Evolutionary conservation across 1,140 invertebrate species (phyloP).

Genomic region (Odontomachus brunneus): DNA sequence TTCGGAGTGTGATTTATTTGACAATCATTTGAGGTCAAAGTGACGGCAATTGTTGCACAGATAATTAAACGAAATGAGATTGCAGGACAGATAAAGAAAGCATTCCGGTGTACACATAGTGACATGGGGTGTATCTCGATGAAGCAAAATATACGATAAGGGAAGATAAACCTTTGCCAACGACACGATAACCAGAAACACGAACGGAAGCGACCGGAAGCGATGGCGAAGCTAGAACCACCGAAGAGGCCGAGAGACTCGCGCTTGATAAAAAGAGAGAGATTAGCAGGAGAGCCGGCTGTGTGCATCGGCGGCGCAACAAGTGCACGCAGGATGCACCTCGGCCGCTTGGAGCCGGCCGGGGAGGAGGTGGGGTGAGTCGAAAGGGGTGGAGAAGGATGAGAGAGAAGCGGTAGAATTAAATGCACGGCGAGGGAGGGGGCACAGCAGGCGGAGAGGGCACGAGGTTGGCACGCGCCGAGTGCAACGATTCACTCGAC

Average conservation of each 20-base stretch:
- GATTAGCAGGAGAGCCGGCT: conserved; percentile 58
- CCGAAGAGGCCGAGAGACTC: neutral
- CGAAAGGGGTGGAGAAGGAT: conserved; percentile 67
- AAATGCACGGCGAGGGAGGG: conserved; percentile 74
- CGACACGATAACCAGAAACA: neutral
- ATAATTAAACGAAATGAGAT: too few species aligned
- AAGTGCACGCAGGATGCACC: conserved; percentile 75
- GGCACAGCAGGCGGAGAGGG: conserved; percentile 66
- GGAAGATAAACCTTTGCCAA: neutral
- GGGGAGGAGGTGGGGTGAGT: conserved; percentile 37
- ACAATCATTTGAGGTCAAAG: too few species aligned
- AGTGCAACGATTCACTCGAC: conserved; percentile 78
- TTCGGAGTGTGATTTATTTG: too few species aligned
- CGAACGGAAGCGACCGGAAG: neutral
- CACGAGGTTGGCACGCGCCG: conserved; percentile 83
- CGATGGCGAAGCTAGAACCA: neutral
- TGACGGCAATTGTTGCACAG: too few species aligned
- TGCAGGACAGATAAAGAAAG: neutral
- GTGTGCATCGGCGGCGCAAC: conserved; percentile 72
- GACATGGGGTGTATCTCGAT: too few species aligned
- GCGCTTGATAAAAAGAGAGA: conserved; percentile 3
- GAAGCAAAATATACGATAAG: neutral
- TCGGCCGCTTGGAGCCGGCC: neutral
- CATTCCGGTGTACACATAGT: neutral
- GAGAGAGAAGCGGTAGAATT: conserved; percentile 69